phyloP scores from a whole-genome alignment of 2,888 invertebrate genomes.

The Buathra laborator region DNA sequence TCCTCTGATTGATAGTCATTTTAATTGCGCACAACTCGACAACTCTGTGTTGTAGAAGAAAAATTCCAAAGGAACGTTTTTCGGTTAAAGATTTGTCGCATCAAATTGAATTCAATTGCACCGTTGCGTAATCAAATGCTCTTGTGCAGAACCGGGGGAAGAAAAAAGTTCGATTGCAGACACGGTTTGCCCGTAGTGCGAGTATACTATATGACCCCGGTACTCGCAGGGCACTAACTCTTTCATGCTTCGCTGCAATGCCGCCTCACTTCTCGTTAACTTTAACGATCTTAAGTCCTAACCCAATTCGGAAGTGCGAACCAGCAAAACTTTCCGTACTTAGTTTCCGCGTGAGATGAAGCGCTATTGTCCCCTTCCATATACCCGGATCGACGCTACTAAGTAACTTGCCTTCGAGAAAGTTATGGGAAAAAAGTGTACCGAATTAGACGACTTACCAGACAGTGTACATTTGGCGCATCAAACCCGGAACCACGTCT shows the following conservation, averaged over 20 bases:
- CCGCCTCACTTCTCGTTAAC: constrained; percentile 50
- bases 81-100: neutral
- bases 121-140: constrained; percentile 38
- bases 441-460: constrained; percentile 24
- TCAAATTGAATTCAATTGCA: constrained; percentile 45
- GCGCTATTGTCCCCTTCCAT: constrained; percentile 48
- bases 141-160: constrained; percentile 8
- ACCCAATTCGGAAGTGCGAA: constrained; percentile 64
- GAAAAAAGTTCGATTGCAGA: constrained; percentile 31
- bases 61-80: too few species aligned
- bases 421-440: constrained; percentile 42
- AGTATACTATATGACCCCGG: constrained; percentile 12
- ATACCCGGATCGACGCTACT: constrained; percentile 1
- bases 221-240: constrained; percentile 48
- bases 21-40: too few species aligned
- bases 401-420: constrained; percentile 38
- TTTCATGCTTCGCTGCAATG: constrained; percentile 53
- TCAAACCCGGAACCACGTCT: neutral
- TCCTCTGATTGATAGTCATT: too few species aligned
- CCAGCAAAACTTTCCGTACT: constrained; percentile 58
- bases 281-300: constrained; percentile 63
- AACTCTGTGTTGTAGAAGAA: too few species aligned
- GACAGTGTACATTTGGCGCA: neutral
- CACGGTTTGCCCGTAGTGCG: neutral
- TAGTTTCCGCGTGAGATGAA: constrained; percentile 56